These are phyloP conservation scores for Drosophila robusta DNA, from an alignment of 2,888 invertebrate species.

Conservation along the genomic window DNA sequence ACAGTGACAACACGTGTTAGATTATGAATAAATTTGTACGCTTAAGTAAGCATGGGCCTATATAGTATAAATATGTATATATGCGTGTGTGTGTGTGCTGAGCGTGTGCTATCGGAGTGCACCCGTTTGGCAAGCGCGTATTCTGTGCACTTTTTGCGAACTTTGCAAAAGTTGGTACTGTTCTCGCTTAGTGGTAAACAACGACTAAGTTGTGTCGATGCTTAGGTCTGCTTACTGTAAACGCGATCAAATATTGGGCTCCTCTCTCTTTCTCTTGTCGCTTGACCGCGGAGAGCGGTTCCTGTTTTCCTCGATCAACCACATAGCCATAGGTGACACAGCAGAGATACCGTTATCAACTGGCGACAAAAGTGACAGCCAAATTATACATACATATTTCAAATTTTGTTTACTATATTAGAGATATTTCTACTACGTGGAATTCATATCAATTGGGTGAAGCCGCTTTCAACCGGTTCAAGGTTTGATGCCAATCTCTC, in stretches of 20 bases:
- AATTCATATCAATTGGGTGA: too few relatives aligned
- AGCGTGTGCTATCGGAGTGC: background rate
- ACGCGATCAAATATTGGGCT: background rate
- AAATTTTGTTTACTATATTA: background rate
- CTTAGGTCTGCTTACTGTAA: too few relatives aligned
- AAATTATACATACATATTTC: background rate
- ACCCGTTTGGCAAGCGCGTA: background rate
- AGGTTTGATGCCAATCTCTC: too few relatives aligned
- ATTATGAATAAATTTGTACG: background rate
- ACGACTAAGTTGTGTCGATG: constrained; percentile 16
- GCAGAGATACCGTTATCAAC: background rate
- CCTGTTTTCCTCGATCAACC: too few relatives aligned
- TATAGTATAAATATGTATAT: background rate
- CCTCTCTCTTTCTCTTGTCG: background rate
- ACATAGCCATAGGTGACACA: too few relatives aligned
- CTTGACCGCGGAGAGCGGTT: too few relatives aligned
- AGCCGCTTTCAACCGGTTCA: too few relatives aligned
- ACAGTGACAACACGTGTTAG: background rate
- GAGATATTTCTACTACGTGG: background rate
- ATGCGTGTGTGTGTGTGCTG: background rate
- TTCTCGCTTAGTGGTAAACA: background rate
- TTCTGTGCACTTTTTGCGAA: background rate
- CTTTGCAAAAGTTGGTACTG: background rate
- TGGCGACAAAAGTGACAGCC: background rate
- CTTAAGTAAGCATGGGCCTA: background rate